Evolutionary conservation across 2,113 vertebrate species (phyloP), one percentile per base, ranked within the genome.

Genomic region (Ceyx melanurus): DNA sequence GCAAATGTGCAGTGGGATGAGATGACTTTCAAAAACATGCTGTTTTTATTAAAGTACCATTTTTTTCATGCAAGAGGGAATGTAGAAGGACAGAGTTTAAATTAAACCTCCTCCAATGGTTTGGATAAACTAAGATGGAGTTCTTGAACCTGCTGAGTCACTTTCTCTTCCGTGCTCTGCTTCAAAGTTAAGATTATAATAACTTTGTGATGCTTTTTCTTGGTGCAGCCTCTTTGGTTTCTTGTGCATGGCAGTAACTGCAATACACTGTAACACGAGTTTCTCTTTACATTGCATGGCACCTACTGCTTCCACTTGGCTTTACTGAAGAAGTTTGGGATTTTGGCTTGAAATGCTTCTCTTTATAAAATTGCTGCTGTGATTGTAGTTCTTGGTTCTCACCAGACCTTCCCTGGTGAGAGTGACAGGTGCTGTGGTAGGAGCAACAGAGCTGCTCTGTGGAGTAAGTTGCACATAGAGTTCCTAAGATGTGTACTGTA

Each of bases 101-200:
- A 82, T 81, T 15, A 37, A 37, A 9, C 23, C 45, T 83, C 43
- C 15, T 88, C 3, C n/a, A 31, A 29, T 3, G 4, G 11, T 75
- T 70, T 91, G 72, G 82, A 81, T 88, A 87, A 91, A 40, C 15
- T 35, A 71, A 83, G 95, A 91, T 92, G 94, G 89, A 91, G 93
- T 88, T 94, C 74, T 66, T 78, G 82, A 93, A 94, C 65, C 56
- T 86, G 83, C 88, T 31, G 9, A 76, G 31, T 62, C 46, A 46
- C 77, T 72, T n/a, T 42, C 45, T 91, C 72, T 83, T 50, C 80
- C 42, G 40, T 28, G 56, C 89, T 88, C 65, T 61, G 84, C 86
- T 90, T 92, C 88, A 78, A 88, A 95, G 83, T 72, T 86, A 62
- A 37, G 51, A 68, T 68, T 1, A 19, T 80, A 81, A 35, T 89